Evolutionary conservation across 1,140 invertebrate genomes (phyloP), one percentile per base, ranked within the genome.

Genomic region (Calycopis cecrops): DNA sequence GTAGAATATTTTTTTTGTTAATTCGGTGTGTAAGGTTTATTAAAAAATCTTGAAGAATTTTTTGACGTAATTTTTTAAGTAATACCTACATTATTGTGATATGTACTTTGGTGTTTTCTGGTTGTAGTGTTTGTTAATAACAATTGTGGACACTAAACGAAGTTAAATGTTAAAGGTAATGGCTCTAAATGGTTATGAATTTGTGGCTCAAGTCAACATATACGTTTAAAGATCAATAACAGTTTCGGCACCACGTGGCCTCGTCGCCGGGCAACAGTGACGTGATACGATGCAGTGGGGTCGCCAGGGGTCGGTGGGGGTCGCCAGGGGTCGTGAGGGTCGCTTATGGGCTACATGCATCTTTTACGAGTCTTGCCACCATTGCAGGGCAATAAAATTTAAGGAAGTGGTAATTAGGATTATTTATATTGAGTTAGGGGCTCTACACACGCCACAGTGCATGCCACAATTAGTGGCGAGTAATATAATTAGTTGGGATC

Each of bases 201-300:
- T n/a, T n/a, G n/a, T n/a, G n/a, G n/a, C n/a, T n/a, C n/a, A n/a
- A n/a, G n/a, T n/a, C n/a, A n/a, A n/a, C n/a, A n/a, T n/a, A n/a
- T 60, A 65, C 53, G 58, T 59, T 44, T 49, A 52, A 49, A 50
- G 62, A 76, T 80, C 77, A 63, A 80, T 80, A 78, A 34, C 21
- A 73, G 60, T 73, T 76, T 77, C 57, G 71, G 71, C 47, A 68
- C 62, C 65, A 65, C 64, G 64, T 65, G 69, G 69, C 58, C 40
- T 48, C 55, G 71, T 72, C 67, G 71, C 73, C 58, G 16, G 48
- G 69, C 71, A 74, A 74, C 68, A 21, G 28, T 35, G 49, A 47
- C 52, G 52, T 54, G 40, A 54, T 51, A 38, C 57, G 56, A 58
- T 65, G 61, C 55, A 60, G 18, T 57, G 37, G 52, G 55, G 55